Conservation (phyloP, 2,888 invertebrate genomes). For the Synergus gifuensis region DNA sequence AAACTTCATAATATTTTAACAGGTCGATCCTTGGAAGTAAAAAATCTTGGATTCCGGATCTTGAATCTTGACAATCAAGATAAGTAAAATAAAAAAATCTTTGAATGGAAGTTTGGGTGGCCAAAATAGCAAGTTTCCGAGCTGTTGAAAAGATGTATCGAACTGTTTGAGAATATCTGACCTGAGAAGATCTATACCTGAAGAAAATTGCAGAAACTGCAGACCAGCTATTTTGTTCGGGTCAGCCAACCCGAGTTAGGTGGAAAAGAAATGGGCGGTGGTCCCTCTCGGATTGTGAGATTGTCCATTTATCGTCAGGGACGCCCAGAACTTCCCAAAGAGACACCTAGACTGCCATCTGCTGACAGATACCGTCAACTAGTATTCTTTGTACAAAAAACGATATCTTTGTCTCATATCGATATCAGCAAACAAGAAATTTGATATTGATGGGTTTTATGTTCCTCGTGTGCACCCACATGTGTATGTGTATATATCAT, state of each 20-base stretch:
- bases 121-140: neutral
- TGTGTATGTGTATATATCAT: neutral
- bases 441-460: slow-evolving; percentile 48
- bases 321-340: slow-evolving; percentile 68
- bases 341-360: slow-evolving; percentile 76
- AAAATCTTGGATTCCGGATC: no score
- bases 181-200: slow-evolving; percentile 48
- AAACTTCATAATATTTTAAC: no score
- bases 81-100: no score
- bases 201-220: slow-evolving; percentile 11
- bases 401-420: slow-evolving; percentile 47
- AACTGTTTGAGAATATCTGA: slow-evolving; percentile 50
- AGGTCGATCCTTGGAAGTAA: no score
- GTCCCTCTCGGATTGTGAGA: slow-evolving; percentile 55
- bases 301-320: slow-evolving; percentile 57
- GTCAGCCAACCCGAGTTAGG: slow-evolving; percentile 41
- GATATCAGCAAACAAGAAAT: slow-evolving; percentile 57
- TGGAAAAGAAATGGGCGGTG: slow-evolving; percentile 64
- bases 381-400: neutral
- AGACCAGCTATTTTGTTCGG: neutral
- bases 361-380: slow-evolving; percentile 66
- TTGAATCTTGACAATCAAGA: no score
- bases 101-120: no score
- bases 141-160: slow-evolving; percentile 43
- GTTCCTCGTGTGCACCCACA: slow-evolving; percentile 16